Evolutionary conservation across 1,140 invertebrate genomes (phyloP), one percentile per base, ranked within the genome.

Genomic region (Hyposmocoma kahamanoa): DNA sequence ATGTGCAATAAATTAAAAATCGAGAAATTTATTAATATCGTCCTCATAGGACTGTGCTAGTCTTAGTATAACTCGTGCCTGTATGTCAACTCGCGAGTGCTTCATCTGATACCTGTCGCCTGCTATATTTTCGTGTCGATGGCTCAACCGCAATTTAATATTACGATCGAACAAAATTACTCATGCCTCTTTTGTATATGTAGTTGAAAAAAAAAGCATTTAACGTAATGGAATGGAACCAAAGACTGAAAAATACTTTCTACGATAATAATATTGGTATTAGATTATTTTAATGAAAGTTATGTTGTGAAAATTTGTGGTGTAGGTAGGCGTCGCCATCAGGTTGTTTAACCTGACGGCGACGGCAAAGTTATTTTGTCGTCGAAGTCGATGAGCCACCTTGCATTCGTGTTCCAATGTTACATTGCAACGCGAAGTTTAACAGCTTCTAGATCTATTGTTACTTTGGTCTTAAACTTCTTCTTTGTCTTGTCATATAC

Each of bases 161-260:
- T 13, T 26, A 17, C 38, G n/a, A 51, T 58, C 62, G 75, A 76
- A 74, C 71, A 76, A 76, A 72, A 67, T 58, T 57, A 63, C 62
- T 54, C 58, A 54, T 21, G n/a, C n/a, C 8, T 34, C 45, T 53
- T 56, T 67, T 53, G 48, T 61, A 51, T 47, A 53, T 42, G 24
- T 52, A 42, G 53, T 54, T 59, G 65, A 56, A 51, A 46, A 59
- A 59, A 61, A 32, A 63, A 50, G 41, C 56, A 71, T 69, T 64
- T 66, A 71, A 72, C 62, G 68, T 69, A 77, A 70, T 78, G 64
- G 70, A 68, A 74, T 68, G 67, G 62, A 78, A 77, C 79, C 76
- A 83, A 83, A 80, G 76, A 80, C 76, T 80, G 76, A 80, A 66
- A 61, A 72, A 72, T 81, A 81, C 76, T 81, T 80, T 74, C 78